Evolutionary conservation across 2,113 vertebrate genomes (phyloP), one percentile per base, ranked within the genome.

Genomic region (Burhinus bistriatus): DNA sequence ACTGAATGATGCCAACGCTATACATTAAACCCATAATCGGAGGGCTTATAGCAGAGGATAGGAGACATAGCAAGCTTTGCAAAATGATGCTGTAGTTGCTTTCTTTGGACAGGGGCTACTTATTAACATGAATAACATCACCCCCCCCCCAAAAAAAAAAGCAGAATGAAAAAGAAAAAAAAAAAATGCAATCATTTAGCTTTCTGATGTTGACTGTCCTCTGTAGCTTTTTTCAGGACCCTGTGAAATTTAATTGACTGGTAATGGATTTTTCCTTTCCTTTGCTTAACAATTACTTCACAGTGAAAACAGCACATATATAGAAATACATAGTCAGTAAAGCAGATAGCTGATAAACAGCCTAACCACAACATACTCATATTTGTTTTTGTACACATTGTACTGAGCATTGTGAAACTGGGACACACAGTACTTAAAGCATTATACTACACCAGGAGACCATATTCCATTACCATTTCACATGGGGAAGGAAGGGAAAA

Each of bases 341-440:
- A 94, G 57, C 62, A 87, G 68, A 71, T 44, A 89, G 66, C 59
- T 94, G 90, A 94, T 88, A 87, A 95, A 85, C 71, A 89, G 61
- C 26, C 82, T 83, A 95, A 87, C 34, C 89, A 95, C 49, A 90
- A 70, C 64, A 64, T 14, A 68, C 26, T 83, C 47, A 1, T 29
- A 51, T 96, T 78, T 73, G 64, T 2, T 94, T 91, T 90, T 89
- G 86, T 83, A 85, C 89, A 70, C 55, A 61, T 20, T 86, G 62
- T 94, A 90, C 95, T 57, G 45, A 93, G 82, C 85, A 62, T 55
- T 76, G 91, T 94, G 72, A 96, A 97, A 96, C 79, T 95, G 91
- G 95, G 96, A 87, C 91, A 96, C 64, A 29, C 16, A 61, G 94
- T 91, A 89, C 96, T 93, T 80, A 96, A 83, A 89, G 66, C 76